Conservation (phyloP, 2,888 invertebrate genomes). For the Caradrina kadenii region DNA sequence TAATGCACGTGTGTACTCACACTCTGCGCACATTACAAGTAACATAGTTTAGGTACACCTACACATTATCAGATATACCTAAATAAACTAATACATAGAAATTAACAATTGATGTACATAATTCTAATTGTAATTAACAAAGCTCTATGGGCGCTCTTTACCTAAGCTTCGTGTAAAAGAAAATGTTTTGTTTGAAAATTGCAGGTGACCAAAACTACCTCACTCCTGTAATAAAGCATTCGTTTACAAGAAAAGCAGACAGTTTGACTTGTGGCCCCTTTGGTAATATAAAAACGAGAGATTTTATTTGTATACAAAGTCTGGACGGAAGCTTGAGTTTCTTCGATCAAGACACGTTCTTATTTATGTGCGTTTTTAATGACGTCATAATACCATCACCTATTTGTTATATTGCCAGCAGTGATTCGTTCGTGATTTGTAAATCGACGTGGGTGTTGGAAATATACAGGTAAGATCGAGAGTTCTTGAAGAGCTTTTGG, state of each 20-base stretch:
- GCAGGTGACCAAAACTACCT: conserved; percentile 93
- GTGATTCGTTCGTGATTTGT: conserved; percentile 96
- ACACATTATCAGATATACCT: too few species aligned
- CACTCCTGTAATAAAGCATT: conserved; percentile 94
- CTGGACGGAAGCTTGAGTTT: conserved; percentile 97
- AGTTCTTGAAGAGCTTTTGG: neutral
- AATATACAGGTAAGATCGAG: conserved; percentile 94
- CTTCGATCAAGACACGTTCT: conserved; percentile 97
- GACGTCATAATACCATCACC: conserved; percentile 96
- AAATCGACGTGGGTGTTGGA: conserved; percentile 96
- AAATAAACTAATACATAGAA: too few species aligned
- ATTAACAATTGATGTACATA: too few species aligned
- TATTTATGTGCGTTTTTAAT: conserved; percentile 95
- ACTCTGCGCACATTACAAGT: too few species aligned
- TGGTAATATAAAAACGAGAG: conserved; percentile 95
- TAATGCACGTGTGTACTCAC: too few species aligned
- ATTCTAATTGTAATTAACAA: too few species aligned
- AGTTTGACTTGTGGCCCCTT: conserved; percentile 96
- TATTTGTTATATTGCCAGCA: conserved; percentile 94
- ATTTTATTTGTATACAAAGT: conserved; percentile 97
- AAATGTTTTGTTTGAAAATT: conserved; percentile 58
- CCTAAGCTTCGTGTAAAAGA: too few species aligned
- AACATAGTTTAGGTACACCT: too few species aligned
- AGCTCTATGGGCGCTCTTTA: too few species aligned
- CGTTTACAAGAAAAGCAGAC: conserved; percentile 94